These are phyloP conservation scores for Sigmodon hispidus DNA, from an alignment of 2,113 vertebrate species.

Conservation along the genomic window DNA sequence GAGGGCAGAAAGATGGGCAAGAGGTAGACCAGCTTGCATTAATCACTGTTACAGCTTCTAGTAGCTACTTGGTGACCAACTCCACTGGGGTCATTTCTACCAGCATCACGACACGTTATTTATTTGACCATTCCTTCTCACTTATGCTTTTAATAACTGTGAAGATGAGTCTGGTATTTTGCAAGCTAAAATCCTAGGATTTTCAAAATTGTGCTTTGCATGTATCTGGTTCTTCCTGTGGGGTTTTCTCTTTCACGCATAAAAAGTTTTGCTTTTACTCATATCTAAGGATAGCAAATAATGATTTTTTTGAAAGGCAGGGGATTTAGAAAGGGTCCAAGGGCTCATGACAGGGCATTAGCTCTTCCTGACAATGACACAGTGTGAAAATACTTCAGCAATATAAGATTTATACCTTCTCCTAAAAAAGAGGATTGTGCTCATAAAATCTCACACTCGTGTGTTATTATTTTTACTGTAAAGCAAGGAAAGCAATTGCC, in stretches of 20 bases:
- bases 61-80: neutral
- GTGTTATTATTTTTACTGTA: neutral
- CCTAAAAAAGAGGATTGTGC: neutral
- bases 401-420: neutral
- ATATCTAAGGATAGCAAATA: slow-evolving; percentile 17
- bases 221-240: neutral
- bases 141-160: neutral
- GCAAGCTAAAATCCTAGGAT: neutral
- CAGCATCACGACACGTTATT: neutral
- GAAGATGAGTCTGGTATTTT: neutral
- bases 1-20: fast-evolving
- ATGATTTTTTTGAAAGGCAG: slow-evolving; percentile 20
- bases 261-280: neutral
- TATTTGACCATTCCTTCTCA: neutral
- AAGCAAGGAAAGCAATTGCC: neutral
- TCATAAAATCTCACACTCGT: neutral
- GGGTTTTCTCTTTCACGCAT: neutral
- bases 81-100: neutral
- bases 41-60: neutral
- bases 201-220: neutral
- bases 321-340: neutral
- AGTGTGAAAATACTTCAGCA: neutral
- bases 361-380: neutral
- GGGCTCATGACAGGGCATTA: neutral
- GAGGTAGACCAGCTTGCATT: neutral